Base-by-base conservation (phyloP, 2,797 vertebrate species). In the Allobates femoralis region DNA sequence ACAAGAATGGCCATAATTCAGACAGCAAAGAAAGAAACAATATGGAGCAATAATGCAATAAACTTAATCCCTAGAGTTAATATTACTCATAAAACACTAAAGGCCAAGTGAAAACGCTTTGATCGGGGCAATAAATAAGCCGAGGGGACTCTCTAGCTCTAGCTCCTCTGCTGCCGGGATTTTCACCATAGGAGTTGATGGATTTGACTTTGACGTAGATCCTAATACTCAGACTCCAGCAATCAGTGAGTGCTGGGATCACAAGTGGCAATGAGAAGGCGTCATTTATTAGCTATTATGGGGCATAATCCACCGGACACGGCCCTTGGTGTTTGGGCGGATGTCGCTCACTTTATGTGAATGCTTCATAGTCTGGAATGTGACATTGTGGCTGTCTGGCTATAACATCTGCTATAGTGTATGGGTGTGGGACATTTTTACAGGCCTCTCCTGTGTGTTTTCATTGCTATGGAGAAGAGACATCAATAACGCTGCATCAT, bases 351-450 rank as follows among this genome's bases (percentile, higher is more conserved):
- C 14, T 73, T 84, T 83, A 75, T 69, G 50, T 75, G 55, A 41
- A 73, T 80, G 15, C 79, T 60, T 53, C 30, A 60, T 19, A 50
- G 64, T 21, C 55, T 74, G 82, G 76, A 87, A 87, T 66, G 76
- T 66, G 26, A 85, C 86, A 80, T 51, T 37, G 41, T 69, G 28
- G 55, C 67, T 82, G 85, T 77, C 26, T 66, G 11, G 15, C 41
- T 74, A 30, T 60, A 37, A 66, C 56, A 60, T 55, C 30, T 87
- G 77, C 74, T 60, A 46, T 34, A 23, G 19, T 23, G 19, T 46
- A 26, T 58, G 26, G 76, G 56, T 46, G 66, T 66, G 77, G 26
- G 86, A 76, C 76, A 84, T 87, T 64, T 73, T 75, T 84, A 32
- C 21, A 34, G 62, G 67, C 74, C 34, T 8, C 77, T 75, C 53